These are phyloP conservation scores for Bufotes viridis DNA, from an alignment of 2,797 vertebrate species.

Conservation along the genomic window DNA sequence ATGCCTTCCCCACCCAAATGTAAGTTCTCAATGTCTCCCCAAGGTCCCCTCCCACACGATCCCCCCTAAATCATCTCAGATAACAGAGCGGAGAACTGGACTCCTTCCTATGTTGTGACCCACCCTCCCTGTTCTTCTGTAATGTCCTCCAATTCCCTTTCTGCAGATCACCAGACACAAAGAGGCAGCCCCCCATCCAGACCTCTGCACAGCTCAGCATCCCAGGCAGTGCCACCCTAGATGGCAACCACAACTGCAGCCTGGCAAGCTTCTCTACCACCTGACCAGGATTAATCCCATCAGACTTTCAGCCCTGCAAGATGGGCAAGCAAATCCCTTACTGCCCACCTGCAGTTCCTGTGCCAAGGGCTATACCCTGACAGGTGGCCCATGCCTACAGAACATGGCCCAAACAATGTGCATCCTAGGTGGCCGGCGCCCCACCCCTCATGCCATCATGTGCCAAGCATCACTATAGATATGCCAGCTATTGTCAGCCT, in stretches of 20 bases:
- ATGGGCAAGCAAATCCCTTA: not conserved
- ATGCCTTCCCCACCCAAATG: slow-evolving; percentile 55
- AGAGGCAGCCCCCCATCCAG: slow-evolving; percentile 45
- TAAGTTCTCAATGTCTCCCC: slow-evolving; percentile 61
- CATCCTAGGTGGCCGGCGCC: slow-evolving; percentile 4
- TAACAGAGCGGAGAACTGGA: slow-evolving; percentile 27
- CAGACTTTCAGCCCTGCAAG: not conserved
- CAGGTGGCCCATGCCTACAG: not conserved
- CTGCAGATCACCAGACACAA: slow-evolving; percentile 52
- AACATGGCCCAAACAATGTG: not conserved
- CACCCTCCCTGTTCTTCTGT: slow-evolving; percentile 54
- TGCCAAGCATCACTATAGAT: slow-evolving; percentile 11
- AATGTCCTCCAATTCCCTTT: slow-evolving; percentile 54
- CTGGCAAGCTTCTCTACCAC: not conserved
- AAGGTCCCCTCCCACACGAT: slow-evolving; percentile 55
- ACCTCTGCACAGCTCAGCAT: slow-evolving; percentile 41
- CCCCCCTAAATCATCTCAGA: slow-evolving; percentile 56
- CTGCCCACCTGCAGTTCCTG: not conserved
- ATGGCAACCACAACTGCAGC: not conserved
- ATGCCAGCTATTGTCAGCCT: not conserved
- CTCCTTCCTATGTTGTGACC: slow-evolving; percentile 46
- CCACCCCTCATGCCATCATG: slow-evolving; percentile 37
- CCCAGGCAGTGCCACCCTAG: slow-evolving; percentile 17
- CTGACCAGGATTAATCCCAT: not conserved
- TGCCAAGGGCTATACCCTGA: not conserved